Conservation (phyloP, 1,140 invertebrate species). For the Danaus plexippus region DNA sequence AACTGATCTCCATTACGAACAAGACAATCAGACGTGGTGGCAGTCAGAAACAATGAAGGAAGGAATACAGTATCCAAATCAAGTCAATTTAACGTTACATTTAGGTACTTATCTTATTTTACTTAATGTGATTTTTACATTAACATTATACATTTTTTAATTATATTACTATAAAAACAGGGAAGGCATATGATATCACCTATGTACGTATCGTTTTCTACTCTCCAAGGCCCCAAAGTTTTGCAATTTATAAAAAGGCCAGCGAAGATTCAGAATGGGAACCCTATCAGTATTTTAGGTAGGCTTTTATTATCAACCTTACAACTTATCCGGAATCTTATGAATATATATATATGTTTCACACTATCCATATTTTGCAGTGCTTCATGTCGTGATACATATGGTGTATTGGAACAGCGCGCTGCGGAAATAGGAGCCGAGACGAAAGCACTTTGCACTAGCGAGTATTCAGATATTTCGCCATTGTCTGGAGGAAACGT, state of each 20-base stretch:
- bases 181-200: conserved; percentile 98
- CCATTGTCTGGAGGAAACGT: conserved; percentile 96
- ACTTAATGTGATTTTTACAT: conserved; percentile 2
- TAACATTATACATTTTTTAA: not conserved
- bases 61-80: conserved; percentile 89
- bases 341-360: conserved; percentile 7
- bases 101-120: conserved; percentile 77
- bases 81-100: conserved; percentile 93
- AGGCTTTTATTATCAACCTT: conserved; percentile 23
- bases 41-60: conserved; percentile 98
- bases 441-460: conserved; percentile 92
- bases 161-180: conserved; percentile 67
- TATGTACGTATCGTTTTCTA: conserved; percentile 95
- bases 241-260: conserved; percentile 94
- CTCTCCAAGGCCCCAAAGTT: conserved; percentile 96
- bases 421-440: conserved; percentile 82
- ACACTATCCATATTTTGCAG: conserved; percentile 62
- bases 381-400: conserved; percentile 91
- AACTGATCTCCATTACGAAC: conserved; percentile 91
- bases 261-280: conserved; percentile 88
- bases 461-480: conserved; percentile 97
- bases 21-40: conserved; percentile 97
- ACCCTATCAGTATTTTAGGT: conserved; percentile 97
- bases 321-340: not conserved
- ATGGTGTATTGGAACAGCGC: conserved; percentile 83